A percentile compares a stretch with the other conserved stretches of the same genome.
phyloP scores from a whole-genome alignment of 2,888 invertebrate species.

The Gasteruption jaculator region DNA sequence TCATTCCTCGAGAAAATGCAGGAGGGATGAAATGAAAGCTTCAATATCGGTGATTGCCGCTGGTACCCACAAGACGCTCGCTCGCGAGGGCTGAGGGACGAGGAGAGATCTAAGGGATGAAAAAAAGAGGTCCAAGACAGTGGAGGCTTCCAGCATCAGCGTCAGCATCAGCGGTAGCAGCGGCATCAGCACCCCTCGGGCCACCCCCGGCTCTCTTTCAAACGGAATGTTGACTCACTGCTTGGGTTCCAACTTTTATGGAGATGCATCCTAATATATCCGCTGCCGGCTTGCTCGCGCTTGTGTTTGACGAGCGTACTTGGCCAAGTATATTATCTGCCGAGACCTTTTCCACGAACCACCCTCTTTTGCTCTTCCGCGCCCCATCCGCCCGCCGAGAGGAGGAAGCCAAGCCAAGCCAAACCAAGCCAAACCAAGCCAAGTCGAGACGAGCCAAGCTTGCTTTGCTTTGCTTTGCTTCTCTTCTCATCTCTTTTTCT shows the following conservation, averaged over 20 bases:
- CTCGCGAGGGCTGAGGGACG: no score
- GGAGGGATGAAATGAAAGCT: slow-evolving; percentile 49
- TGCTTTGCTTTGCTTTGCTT: slow-evolving; percentile 8
- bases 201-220: slow-evolving; percentile 13
- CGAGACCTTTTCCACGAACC: slow-evolving; percentile 32
- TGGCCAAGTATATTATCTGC: slow-evolving; percentile 47
- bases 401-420: no score
- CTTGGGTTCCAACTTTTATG: slow-evolving; percentile 49
- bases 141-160: no score
- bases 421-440: no score
- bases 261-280: slow-evolving; percentile 52
- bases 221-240: slow-evolving; percentile 45
- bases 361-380: slow-evolving; percentile 20
- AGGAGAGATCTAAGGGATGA: no score
- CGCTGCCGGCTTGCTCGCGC: slow-evolving; percentile 46
- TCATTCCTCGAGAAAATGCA: no score
- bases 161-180: no score
- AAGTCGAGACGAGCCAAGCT: no score
- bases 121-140: no score
- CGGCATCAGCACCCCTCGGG: not conserved
- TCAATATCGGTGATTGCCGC: slow-evolving; percentile 52
- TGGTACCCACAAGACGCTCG: slow-evolving; percentile 49
- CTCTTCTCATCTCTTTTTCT: slow-evolving; percentile 17
- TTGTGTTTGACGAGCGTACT: slow-evolving; percentile 51
- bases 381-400: not conserved